Evolutionary conservation across 2,113 vertebrate species (phyloP).

Genomic region (Pelobates fuscus): DNA sequence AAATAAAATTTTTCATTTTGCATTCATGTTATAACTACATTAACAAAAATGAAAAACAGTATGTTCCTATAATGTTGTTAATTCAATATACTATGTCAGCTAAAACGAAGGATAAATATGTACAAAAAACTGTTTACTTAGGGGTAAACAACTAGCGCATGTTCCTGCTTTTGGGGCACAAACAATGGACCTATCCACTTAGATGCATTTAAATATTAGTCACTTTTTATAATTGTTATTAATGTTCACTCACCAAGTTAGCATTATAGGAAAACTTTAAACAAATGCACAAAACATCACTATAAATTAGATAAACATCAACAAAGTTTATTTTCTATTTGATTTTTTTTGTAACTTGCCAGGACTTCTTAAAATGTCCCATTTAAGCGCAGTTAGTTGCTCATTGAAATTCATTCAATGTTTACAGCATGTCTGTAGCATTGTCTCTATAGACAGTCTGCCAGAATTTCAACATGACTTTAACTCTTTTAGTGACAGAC

Average conservation of each 20-base stretch:
- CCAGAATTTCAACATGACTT: conserved; percentile 9
- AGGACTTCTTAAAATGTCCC: background rate
- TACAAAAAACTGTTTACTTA: too few relatives aligned
- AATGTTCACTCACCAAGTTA: background rate
- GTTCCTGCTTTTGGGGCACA: background rate
- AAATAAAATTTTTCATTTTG: too few relatives aligned
- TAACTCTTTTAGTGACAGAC: background rate
- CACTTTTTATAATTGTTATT: background rate
- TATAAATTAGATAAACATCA: background rate
- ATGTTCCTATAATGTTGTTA: too few relatives aligned
- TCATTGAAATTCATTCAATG: conserved; percentile 39
- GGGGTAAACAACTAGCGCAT: too few relatives aligned
- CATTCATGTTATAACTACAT: too few relatives aligned
- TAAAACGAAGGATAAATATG: too few relatives aligned
- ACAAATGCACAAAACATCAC: background rate
- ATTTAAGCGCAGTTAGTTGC: background rate
- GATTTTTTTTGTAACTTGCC: background rate
- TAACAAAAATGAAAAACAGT: too few relatives aligned
- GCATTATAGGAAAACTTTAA: background rate
- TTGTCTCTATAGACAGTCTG: conserved; percentile 22
- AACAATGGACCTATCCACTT: background rate
- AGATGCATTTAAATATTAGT: background rate
- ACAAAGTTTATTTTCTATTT: background rate
- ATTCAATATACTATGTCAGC: too few relatives aligned
- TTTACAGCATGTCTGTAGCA: conserved; percentile 15